A percentile compares a stretch with the other conserved stretches of the same genome.
Evolutionary conservation across 2,888 invertebrate species (phyloP).

Genomic region (Pomacea canaliculata): DNA sequence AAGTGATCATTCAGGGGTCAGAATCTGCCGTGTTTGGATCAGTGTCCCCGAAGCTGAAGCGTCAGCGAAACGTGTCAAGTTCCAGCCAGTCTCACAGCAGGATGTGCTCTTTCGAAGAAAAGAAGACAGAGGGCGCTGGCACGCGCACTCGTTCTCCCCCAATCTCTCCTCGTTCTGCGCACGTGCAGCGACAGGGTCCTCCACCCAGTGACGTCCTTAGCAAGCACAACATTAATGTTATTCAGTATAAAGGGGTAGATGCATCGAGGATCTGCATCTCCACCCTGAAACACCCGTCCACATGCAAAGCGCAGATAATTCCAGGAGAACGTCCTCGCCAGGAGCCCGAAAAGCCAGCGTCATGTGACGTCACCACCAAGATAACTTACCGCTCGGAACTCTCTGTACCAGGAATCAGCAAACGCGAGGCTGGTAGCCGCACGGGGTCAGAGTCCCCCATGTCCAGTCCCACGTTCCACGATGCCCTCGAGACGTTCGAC

Average conservation of each 20-base stretch:
- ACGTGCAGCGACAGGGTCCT: neutral
- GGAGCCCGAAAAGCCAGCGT: neutral
- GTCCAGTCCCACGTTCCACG: too few species aligned
- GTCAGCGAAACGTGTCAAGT: slow-evolving; percentile 22
- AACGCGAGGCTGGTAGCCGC: too few species aligned
- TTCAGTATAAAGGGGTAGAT: slow-evolving; percentile 1
- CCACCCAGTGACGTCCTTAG: neutral
- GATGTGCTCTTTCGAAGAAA: slow-evolving; percentile 7
- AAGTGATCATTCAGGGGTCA: slow-evolving; percentile 10
- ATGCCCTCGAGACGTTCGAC: too few species aligned
- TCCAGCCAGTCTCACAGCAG: neutral
- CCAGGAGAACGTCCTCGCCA: neutral
- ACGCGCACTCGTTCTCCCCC: slow-evolving; percentile 6
- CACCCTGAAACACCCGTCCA: neutral
- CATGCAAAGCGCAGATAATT: too few species aligned
- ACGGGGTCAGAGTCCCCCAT: too few species aligned
- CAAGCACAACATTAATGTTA: neutral
- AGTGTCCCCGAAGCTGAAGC: slow-evolving; percentile 34
- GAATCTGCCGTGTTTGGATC: slow-evolving; percentile 35
- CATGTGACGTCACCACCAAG: neutral
- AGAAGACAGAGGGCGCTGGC: neutral
- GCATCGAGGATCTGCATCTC: slow-evolving; percentile 1
- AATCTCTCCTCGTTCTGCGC: neutral
- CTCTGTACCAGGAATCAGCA: neutral
- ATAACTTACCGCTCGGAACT: neutral